A percentile compares a stretch with the other conserved stretches of the same genome.
These are phyloP conservation scores for Scaptomyza tumidula DNA, from an alignment of 2,888 invertebrate species.

Conservation along the genomic window DNA sequence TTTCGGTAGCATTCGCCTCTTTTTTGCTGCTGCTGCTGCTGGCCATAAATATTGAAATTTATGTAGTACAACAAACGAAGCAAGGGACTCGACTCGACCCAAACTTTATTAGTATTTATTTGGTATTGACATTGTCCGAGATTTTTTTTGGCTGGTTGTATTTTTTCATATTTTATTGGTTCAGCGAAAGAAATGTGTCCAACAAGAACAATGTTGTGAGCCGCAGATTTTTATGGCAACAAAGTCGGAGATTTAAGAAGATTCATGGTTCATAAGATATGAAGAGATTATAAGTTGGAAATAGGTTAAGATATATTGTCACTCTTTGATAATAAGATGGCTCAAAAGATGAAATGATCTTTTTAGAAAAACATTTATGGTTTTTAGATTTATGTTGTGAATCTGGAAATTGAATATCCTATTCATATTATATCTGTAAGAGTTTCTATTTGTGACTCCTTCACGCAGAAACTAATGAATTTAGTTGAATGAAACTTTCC, in stretches of 20 bases:
- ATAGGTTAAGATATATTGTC: neutral
- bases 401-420: too few relatives aligned
- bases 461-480: too few relatives aligned
- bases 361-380: neutral
- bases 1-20: slow-evolving; percentile 53
- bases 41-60: slow-evolving; percentile 78
- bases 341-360: neutral
- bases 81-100: slow-evolving; percentile 38
- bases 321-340: too few relatives aligned
- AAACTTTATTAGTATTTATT: slow-evolving; percentile 61
- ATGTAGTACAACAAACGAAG: slow-evolving; percentile 61
- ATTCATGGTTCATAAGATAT: neutral
- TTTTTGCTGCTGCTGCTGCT: slow-evolving; percentile 17
- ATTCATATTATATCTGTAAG: too few relatives aligned
- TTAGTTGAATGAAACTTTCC: too few relatives aligned
- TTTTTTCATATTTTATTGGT: slow-evolving; percentile 40
- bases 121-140: slow-evolving; percentile 53
- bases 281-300: neutral
- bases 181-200: slow-evolving; percentile 6
- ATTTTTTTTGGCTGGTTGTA: slow-evolving; percentile 20
- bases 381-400: too few relatives aligned
- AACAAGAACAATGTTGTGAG: slow-evolving; percentile 38
- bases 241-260: neutral
- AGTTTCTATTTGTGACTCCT: too few relatives aligned
- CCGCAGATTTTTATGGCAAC: slow-evolving; percentile 15